These are phyloP conservation scores for Porites divaricata DNA, from an alignment of 92 coral and sea anemone genomes.

Conservation along the genomic window DNA sequence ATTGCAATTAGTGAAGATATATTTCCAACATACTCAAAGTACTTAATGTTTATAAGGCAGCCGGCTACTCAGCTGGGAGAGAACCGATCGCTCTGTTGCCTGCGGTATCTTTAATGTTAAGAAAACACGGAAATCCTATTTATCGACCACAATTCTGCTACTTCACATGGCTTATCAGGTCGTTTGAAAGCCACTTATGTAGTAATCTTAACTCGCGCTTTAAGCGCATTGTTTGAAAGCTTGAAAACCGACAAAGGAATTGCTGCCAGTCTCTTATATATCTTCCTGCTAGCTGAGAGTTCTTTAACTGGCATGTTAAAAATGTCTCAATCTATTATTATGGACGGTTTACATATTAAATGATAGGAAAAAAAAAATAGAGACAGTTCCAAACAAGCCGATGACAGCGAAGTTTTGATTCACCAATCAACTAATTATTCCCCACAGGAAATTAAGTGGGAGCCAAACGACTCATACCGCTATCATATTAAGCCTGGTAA, in stretches of 20 bases:
- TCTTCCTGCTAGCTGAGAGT: constrained; percentile 4
- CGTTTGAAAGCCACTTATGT: not conserved
- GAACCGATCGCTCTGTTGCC: not conserved
- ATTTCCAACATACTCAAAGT: not conserved
- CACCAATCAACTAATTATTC: constrained; percentile 26
- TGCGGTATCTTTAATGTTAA: not conserved
- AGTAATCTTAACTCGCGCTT: not conserved
- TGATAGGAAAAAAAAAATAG: not conserved
- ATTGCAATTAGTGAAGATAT: not conserved
- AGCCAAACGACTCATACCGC: not conserved
- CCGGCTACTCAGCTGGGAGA: not conserved
- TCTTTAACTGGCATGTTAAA: not conserved
- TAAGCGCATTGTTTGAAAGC: not conserved
- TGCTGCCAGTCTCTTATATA: not conserved
- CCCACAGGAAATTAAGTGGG: not conserved
- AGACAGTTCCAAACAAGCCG: constrained; percentile 3
- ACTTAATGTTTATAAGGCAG: not conserved
- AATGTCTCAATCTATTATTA: not conserved
- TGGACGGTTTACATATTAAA: not conserved
- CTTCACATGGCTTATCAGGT: not conserved
- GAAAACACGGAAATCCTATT: not conserved
- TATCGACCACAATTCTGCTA: not conserved
- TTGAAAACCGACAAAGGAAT: not conserved
- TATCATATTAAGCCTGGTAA: not conserved
- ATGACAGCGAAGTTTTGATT: constrained; percentile 18